Evolutionary conservation across 2,888 invertebrate species (phyloP).

Genomic region (Ormyrus pomaceus): DNA sequence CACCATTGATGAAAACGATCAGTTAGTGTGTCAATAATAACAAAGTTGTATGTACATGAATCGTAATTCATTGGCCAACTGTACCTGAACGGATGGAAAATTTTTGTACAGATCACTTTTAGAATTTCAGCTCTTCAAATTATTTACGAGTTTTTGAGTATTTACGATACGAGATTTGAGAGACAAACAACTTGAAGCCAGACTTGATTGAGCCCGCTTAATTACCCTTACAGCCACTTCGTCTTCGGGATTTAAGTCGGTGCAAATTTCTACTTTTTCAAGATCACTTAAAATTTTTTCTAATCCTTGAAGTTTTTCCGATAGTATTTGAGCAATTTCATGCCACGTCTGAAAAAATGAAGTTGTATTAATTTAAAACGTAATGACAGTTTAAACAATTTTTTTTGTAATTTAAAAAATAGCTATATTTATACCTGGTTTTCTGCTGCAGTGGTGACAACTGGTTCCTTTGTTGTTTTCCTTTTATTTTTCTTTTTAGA

Average conservation of each 20-base stretch:
- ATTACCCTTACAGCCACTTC: conserved; percentile 62
- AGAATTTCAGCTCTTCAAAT: conserved; percentile 70
- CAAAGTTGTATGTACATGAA: conserved; percentile 59
- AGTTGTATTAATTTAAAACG: background rate
- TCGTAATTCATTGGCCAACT: conserved; percentile 59
- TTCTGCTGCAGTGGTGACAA: conserved; percentile 62
- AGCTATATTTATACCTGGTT: conserved; percentile 62
- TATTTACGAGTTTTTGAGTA: conserved; percentile 69
- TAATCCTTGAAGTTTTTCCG: conserved; percentile 66
- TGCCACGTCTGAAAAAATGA: conserved; percentile 67
- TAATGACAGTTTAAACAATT: too few relatives aligned
- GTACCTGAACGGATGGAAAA: conserved; percentile 56
- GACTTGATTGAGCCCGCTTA: conserved; percentile 68
- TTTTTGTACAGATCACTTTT: conserved; percentile 58
- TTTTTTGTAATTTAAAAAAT: too few relatives aligned
- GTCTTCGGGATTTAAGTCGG: conserved; percentile 64
- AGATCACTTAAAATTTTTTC: conserved; percentile 66
- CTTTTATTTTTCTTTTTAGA: conserved; percentile 70
- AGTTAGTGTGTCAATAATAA: conserved; percentile 52
- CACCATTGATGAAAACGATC: conserved; percentile 45
- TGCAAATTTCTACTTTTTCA: conserved; percentile 67
- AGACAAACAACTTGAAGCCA: conserved; percentile 68
- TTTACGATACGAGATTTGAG: conserved; percentile 68
- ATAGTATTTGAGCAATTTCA: conserved; percentile 65
- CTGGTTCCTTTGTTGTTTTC: conserved; percentile 66